A percentile compares a stretch with the other conserved stretches of the same genome.
Evolutionary conservation across 2,888 invertebrate species (phyloP).

Genomic region (Allophyes oxyacanthae): DNA sequence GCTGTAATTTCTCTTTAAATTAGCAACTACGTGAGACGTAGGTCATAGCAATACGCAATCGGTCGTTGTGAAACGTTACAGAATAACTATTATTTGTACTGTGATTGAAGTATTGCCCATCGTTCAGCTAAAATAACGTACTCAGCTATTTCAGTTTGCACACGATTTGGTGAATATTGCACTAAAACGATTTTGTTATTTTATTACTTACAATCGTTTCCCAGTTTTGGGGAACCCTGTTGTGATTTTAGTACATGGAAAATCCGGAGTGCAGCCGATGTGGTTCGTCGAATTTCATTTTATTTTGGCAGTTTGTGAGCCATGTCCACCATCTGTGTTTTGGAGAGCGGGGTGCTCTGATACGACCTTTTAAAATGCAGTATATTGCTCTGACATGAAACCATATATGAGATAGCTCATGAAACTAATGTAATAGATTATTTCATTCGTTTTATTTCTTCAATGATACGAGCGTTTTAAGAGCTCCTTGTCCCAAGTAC

Average conservation of each 20-base stretch:
- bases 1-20: too few species aligned
- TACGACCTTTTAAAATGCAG: constrained; percentile 5
- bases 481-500: not conserved
- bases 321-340: constrained; percentile 25
- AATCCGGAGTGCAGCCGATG: constrained; percentile 27
- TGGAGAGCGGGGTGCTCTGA: not conserved
- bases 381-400: not conserved
- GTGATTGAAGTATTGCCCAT: too few species aligned
- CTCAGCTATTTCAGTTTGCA: not conserved
- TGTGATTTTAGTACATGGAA: constrained; percentile 40
- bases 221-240: constrained; percentile 27
- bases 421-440: too few species aligned
- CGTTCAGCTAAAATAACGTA: too few species aligned
- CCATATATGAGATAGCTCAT: not conserved
- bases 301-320: constrained; percentile 28
- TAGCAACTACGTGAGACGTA: too few species aligned
- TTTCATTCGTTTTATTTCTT: constrained; percentile 10
- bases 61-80: too few species aligned
- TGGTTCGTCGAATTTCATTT: constrained; percentile 35
- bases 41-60: too few species aligned
- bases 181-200: constrained; percentile 40
- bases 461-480: constrained; percentile 8
- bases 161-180: constrained; percentile 26
- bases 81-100: too few species aligned
- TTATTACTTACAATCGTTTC: constrained; percentile 32